These are phyloP conservation scores for Pinna nobilis DNA, from an alignment of 1,140 invertebrate genomes.

Conservation along the genomic window DNA sequence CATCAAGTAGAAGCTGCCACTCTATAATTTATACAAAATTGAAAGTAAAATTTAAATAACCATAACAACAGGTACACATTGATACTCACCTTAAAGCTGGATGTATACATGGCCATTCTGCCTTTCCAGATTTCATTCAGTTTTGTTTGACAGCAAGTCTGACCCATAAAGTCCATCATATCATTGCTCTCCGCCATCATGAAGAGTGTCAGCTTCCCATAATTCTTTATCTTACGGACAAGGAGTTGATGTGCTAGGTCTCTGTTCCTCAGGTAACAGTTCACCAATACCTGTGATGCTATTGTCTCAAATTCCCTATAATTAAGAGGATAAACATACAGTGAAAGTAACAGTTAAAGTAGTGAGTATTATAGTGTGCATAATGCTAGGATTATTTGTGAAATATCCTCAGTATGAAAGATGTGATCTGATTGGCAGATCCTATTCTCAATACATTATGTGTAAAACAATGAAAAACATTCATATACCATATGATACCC, in stretches of 20 bases:
- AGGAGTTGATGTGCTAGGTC: conserved; percentile 58
- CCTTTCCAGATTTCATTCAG: conserved; percentile 72
- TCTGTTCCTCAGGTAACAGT: conserved; percentile 67
- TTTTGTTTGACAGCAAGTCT: conserved; percentile 70
- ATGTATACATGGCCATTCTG: conserved; percentile 68
- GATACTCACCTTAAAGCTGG: conserved; percentile 60
- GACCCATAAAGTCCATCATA: conserved; percentile 71
- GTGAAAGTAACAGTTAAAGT: too few species aligned
- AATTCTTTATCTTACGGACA: conserved; percentile 52
- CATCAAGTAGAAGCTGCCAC: too few species aligned
- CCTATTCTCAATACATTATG: too few species aligned
- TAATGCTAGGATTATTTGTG: too few species aligned
- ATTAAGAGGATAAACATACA: conserved; percentile 9
- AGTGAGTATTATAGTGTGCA: too few species aligned
- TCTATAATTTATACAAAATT: too few species aligned
- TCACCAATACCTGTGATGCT: conserved; percentile 65
- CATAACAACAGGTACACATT: neutral
- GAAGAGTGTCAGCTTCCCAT: conserved; percentile 64
- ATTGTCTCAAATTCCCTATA: conserved; percentile 69
- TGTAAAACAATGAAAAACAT: too few species aligned
- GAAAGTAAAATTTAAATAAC: too few species aligned
- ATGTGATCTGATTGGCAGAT: too few species aligned
- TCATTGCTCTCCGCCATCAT: conserved; percentile 61
- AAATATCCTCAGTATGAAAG: too few species aligned
- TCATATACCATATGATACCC: too few species aligned